phyloP scores from a whole-genome alignment of 1,140 invertebrate genomes.

The Hirudo medicinalis region DNA sequence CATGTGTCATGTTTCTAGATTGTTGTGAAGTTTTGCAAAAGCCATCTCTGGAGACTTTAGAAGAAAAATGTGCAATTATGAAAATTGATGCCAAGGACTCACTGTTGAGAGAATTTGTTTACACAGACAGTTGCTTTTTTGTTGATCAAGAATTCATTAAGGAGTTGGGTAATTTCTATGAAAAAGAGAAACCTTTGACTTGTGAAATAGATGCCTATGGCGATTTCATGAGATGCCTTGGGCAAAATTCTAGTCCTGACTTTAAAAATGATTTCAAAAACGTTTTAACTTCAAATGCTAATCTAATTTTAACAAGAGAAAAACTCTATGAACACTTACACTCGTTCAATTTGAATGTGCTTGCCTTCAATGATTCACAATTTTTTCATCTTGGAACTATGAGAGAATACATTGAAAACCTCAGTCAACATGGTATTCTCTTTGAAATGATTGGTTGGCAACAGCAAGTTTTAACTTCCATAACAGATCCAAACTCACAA shows the following conservation, averaged over 20 bases:
- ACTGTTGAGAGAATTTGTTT: slow-evolving; percentile 27
- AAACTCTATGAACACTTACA: slow-evolving; percentile 35
- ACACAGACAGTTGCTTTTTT: slow-evolving; percentile 44
- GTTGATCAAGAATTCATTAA: slow-evolving; percentile 38
- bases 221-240: slow-evolving; percentile 44
- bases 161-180: slow-evolving; percentile 36
- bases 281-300: slow-evolving; percentile 28
- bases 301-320: slow-evolving; percentile 28
- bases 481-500: slow-evolving; percentile 8
- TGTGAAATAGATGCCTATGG: slow-evolving; percentile 46
- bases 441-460: slow-evolving; percentile 30
- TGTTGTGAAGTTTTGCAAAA: slow-evolving; percentile 44
- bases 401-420: slow-evolving; percentile 40
- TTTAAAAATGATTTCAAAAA: slow-evolving; percentile 34
- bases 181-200: slow-evolving; percentile 29
- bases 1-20: slow-evolving; percentile 25
- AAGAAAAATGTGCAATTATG: slow-evolving; percentile 34
- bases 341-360: slow-evolving; percentile 31
- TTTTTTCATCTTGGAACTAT: slow-evolving; percentile 46
- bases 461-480: slow-evolving; percentile 27
- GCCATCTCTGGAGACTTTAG: slow-evolving; percentile 37
- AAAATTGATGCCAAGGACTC: slow-evolving; percentile 16
- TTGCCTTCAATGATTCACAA: slow-evolving; percentile 40
- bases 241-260: slow-evolving; percentile 30
- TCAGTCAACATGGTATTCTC: slow-evolving; percentile 32